Base-by-base conservation (phyloP, 2,888 invertebrate genomes). In the Mythimna albipuncta region DNA sequence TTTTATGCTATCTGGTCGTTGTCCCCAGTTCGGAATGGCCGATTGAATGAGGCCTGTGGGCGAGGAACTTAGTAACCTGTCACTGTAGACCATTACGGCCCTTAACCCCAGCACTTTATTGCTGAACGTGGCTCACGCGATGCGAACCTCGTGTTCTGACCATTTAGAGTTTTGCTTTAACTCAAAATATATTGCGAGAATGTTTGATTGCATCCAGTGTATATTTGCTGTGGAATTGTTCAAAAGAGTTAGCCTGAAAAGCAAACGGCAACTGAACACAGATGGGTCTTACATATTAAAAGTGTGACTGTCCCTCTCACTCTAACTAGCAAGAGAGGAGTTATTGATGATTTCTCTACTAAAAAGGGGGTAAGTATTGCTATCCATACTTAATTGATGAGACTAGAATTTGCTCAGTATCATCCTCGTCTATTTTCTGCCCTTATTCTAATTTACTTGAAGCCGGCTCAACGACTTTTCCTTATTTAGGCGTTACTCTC, bases 1-100 rank as follows among this genome's bases (percentile, higher is more conserved):
- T 79, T 75, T 44, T 61, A 80, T 80, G 50, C 58, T 47, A 47
- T 64, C 26, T 68, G 61, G 81, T 64, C 64, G 21, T 54, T 78
- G 54, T 80, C 47, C 61, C 10, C 21, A 13, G 59, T 35, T 71
- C 26, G 41, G 41, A 78, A 78, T 57, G 21, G 78, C 16, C 55
- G 47, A 61, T 71, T 71, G 71, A 77, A 79, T 61, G 71, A 67
- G 59, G 55, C 77, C 50, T 77, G 79, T 77, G 82, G 77, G 82
- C 82, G 82, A 71, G 57, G 75, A 74, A 47, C 80, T 69, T 64
- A 64, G 79, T 82, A 64, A 69, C 64, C 74, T 58, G 79, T 69
- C 79, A 69, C 52, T 67, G 55, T 52, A 50, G 41, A 69, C 69
- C 69, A 79, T 82, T 82, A 82, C 21, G 54, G 64, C 66, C 66